Evolutionary conservation across 1,140 invertebrate genomes (phyloP).

Genomic region (Drosophila obscura): DNA sequence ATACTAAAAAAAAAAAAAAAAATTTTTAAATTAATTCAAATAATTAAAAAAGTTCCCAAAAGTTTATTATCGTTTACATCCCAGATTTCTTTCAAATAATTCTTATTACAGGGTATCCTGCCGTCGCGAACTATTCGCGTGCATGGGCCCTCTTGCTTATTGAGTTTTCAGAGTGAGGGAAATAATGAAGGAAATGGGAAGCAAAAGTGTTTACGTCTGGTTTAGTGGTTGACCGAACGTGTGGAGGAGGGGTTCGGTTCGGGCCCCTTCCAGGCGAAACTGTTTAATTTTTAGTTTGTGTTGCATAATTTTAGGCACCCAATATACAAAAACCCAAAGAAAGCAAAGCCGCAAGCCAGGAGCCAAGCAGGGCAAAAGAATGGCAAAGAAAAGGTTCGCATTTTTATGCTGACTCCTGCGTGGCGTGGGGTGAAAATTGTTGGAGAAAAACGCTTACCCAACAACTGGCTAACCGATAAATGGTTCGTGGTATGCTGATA

Average conservation of each 20-base stretch:
- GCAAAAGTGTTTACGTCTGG: constrained; percentile 73
- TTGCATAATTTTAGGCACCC: constrained; percentile 68
- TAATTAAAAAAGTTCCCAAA: too few species aligned
- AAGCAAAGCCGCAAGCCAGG: not conserved
- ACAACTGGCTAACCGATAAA: too few species aligned
- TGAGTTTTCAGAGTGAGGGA: too few species aligned
- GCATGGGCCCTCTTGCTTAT: too few species aligned
- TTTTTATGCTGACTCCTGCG: constrained; percentile 39
- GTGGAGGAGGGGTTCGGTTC: not conserved
- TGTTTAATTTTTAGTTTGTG: constrained; percentile 78
- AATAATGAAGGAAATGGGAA: too few species aligned
- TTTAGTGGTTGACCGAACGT: constrained; percentile 54
- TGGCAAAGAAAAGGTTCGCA: constrained; percentile 6
- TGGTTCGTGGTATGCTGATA: too few species aligned
- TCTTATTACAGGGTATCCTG: too few species aligned
- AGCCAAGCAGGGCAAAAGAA: constrained; percentile 5
- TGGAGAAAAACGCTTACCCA: not conserved
- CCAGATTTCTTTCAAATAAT: too few species aligned
- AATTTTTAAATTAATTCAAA: too few species aligned
- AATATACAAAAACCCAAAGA: constrained; percentile 1
- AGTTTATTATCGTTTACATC: too few species aligned
- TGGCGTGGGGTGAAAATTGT: constrained; percentile 6
- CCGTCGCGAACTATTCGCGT: too few species aligned
- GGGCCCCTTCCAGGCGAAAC: not conserved
- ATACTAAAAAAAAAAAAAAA: too few species aligned